Conservation (phyloP, 1,140 invertebrate genomes). For the Fopius arisanus region DNA sequence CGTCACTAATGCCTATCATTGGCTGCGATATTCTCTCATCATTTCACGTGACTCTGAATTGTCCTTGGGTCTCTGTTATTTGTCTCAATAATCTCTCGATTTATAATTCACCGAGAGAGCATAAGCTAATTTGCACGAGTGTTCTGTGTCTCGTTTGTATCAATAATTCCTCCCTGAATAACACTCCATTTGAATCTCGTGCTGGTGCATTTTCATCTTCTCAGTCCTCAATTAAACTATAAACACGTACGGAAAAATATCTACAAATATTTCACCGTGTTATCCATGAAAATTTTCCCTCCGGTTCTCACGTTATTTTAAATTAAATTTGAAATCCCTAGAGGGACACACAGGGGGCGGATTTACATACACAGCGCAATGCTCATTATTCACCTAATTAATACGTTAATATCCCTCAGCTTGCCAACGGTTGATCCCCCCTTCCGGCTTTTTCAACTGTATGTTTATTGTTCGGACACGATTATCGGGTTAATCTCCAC, state of each 20-base stretch:
- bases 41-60: background rate
- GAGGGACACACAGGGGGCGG: slow-evolving; percentile 1
- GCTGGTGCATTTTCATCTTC: background rate
- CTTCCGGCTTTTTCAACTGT: background rate
- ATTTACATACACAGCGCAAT: slow-evolving; percentile 22
- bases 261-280: slow-evolving; percentile 19
- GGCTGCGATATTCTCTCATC: slow-evolving; percentile 26
- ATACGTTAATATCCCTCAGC: background rate
- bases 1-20: slow-evolving; percentile 49
- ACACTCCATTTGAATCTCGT: too few relatives aligned
- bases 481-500: background rate
- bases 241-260: slow-evolving; percentile 20
- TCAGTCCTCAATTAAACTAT: background rate
- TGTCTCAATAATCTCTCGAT: background rate
- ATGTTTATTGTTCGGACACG: slow-evolving; percentile 21
- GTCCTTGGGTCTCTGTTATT: background rate
- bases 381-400: background rate
- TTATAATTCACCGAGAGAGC: background rate
- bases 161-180: too few relatives aligned
- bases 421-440: slow-evolving; percentile 3
- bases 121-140: background rate
- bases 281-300: slow-evolving; percentile 14
- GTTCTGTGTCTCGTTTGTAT: background rate
- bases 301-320: background rate
- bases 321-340: background rate